Base-by-base conservation (phyloP, 2,888 invertebrate genomes). In the Phorcus lineatus region DNA sequence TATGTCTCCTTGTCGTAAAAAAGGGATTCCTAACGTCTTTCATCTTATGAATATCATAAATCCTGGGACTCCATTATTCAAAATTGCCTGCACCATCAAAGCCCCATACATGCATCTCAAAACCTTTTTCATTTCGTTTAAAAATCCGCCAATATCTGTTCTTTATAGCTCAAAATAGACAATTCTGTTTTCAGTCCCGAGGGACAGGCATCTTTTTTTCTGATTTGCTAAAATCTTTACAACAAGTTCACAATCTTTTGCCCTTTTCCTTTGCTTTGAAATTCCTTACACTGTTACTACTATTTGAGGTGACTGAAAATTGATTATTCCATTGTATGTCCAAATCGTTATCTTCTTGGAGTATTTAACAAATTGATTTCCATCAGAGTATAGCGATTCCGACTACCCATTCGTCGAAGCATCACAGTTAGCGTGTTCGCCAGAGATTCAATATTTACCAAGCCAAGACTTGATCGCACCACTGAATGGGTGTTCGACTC, bases 291-390 rank as follows among this genome's bases (percentile, higher is more conserved):
- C 62, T 62, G 62, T 62, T 62, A 24, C n/a, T 62, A 62, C 62
- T 62, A 62, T 62, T 62, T 62, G 62, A 62, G 62, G 62, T 62
- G 62, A 28, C 62, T 62, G 62, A 31, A 31, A 57, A 62, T 62
- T 62, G 62, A 62, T 62, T 62, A 62, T 62, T 17, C 62, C 22
- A 62, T 62, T 62, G 62, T 62, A 62, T 28, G 62, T 28, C 62
- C 28, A 62, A 62, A 62, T 62, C 62, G 62, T n/a, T 62, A 62
- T 62, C 62, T 62, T 62, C 62, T 62, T 62, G 62, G 62, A 62
- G 62, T 62, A 62, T 62, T 62, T 62, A 62, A 62, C 62, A 62
- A 62, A 62, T 62, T 62, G 62, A 62, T 62, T 62, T 62, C 62
- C 62, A 62, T 62, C 62, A 62, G 24, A 28, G 62, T 19, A 62